Evolutionary conservation across 2,113 vertebrate species (phyloP).

Genomic region (Ictalurus punctatus): DNA sequence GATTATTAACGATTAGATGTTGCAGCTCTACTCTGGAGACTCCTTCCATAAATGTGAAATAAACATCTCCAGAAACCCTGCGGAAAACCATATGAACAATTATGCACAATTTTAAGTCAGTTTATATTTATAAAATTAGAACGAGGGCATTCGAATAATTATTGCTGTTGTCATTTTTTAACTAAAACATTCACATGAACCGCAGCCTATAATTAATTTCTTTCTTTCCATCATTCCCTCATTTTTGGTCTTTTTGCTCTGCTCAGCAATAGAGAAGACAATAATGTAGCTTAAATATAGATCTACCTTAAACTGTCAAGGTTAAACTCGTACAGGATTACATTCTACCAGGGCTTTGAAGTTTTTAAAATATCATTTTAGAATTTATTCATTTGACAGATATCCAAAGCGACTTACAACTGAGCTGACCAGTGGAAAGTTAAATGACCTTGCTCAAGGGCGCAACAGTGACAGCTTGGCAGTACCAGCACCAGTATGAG

Average conservation of each 20-base stretch:
- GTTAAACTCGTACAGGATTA: not conserved
- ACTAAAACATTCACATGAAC: not conserved
- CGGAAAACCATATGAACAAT: not conserved
- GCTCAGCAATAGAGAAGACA: not conserved
- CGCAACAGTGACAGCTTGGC: not conserved
- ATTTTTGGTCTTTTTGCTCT: not conserved
- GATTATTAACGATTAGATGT: too few relatives aligned
- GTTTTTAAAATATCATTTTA: not conserved
- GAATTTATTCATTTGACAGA: not conserved
- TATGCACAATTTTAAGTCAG: not conserved
- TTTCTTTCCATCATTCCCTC: not conserved
- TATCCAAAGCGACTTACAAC: not conserved
- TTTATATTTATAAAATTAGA: not conserved
- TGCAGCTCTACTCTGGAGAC: not conserved
- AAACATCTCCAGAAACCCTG: not conserved
- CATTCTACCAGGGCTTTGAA: not conserved
- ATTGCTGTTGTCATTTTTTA: not conserved
- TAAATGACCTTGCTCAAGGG: not conserved
- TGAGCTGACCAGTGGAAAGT: not conserved
- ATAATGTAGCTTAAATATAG: not conserved
- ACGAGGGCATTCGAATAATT: not conserved
- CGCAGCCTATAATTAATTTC: not conserved
- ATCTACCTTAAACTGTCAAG: not conserved
- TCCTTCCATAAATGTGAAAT: not conserved
- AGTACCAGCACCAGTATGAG: not conserved